Evolutionary conservation across 2,888 invertebrate species (phyloP).

Genomic region (Tanytarsus gracilentus): DNA sequence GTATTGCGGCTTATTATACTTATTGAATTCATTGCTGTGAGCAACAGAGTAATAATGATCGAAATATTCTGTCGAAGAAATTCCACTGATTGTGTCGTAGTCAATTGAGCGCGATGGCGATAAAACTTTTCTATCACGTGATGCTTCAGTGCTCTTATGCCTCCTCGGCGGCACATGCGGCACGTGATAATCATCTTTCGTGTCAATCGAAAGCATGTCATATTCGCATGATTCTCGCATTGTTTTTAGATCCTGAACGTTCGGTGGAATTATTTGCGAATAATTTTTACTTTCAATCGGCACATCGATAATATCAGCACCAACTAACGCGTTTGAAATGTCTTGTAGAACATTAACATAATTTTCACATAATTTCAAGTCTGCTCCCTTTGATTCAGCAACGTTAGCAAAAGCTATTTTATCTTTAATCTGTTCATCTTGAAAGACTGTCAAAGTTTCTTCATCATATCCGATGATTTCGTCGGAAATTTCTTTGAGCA

Average conservation of each 20-base stretch:
- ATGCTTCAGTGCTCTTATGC: slow-evolving; percentile 1
- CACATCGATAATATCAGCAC: not conserved
- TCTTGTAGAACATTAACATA: slow-evolving; percentile 22
- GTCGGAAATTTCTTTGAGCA: slow-evolving; percentile 24
- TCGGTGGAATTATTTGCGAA: slow-evolving; percentile 19
- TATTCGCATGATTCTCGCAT: not conserved
- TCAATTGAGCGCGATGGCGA: slow-evolving; percentile 12
- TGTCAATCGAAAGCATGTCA: not conserved
- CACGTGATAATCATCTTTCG: not conserved
- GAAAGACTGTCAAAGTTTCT: not conserved
- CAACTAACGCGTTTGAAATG: not conserved
- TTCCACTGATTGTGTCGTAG: slow-evolving; percentile 20
- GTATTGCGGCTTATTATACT: not conserved
- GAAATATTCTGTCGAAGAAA: slow-evolving; percentile 24
- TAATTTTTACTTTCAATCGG: not conserved
- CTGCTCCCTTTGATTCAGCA: not conserved
- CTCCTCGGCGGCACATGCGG: not conserved
- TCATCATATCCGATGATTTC: slow-evolving; percentile 21
- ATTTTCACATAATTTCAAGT: not conserved
- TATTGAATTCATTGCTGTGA: not conserved
- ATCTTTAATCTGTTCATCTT: not conserved
- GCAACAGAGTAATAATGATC: slow-evolving; percentile 15
- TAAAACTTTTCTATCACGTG: slow-evolving; percentile 10
- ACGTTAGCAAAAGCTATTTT: not conserved
- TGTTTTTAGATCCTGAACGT: slow-evolving; percentile 16